phyloP scores from a whole-genome alignment of 2,113 vertebrate genomes.

The Triplophysa rosa region DNA sequence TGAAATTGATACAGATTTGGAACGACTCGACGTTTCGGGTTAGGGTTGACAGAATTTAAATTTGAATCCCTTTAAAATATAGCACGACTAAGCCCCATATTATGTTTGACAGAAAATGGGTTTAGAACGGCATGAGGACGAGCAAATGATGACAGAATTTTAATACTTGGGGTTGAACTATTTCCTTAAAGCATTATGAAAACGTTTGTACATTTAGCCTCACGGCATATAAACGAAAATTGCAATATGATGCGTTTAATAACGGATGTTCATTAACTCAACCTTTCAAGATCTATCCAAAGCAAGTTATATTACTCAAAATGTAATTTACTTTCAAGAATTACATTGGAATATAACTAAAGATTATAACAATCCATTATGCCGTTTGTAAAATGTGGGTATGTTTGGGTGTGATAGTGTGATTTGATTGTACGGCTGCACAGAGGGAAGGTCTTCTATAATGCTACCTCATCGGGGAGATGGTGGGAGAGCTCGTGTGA shows the following conservation, averaged over 20 bases:
- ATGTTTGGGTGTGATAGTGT: slow-evolving; percentile 13
- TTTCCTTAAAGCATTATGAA: background rate
- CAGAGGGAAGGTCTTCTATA: slow-evolving; percentile 5
- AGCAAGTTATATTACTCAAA: background rate
- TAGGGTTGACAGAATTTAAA: too few species aligned
- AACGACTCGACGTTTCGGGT: too few species aligned
- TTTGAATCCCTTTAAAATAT: too few species aligned
- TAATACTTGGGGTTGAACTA: background rate
- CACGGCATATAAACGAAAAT: background rate
- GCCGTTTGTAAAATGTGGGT: slow-evolving; percentile 12
- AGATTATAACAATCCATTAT: slow-evolving; percentile 15
- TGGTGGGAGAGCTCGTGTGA: slow-evolving; percentile 33
- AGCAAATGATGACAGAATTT: background rate
- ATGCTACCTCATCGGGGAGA: slow-evolving; percentile 21
- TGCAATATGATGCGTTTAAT: too few species aligned
- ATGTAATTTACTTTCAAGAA: background rate
- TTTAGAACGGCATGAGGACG: background rate
- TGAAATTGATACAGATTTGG: too few species aligned
- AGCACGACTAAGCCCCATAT: too few species aligned
- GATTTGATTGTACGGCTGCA: slow-evolving; percentile 32
- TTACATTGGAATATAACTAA: background rate
- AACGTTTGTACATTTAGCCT: background rate
- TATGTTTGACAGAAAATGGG: too few species aligned
- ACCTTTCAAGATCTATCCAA: background rate
- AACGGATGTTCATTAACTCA: background rate